Percentiles rank a stretch among this genome's conserved stretches.
Evolutionary conservation across 2,113 vertebrate genomes (phyloP).

Genomic region (Nycticebus coucang): DNA sequence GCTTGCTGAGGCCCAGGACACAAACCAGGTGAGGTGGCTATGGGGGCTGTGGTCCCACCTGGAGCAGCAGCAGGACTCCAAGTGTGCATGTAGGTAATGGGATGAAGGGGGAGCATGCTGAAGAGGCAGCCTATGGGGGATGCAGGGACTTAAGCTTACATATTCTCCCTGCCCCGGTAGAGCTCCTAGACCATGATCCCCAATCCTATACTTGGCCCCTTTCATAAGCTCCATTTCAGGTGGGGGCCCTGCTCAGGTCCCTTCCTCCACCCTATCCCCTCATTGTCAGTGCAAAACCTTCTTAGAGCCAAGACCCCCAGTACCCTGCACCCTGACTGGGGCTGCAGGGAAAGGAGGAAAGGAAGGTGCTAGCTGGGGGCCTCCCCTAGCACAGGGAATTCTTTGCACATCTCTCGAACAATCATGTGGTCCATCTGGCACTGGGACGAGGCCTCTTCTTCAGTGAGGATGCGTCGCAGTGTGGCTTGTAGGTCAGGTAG

Average conservation of each 20-base stretch:
- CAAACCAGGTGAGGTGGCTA: not conserved
- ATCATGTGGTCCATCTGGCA: slow-evolving; percentile 98
- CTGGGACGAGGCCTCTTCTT: slow-evolving; percentile 90
- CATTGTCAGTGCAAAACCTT: slow-evolving; percentile 54
- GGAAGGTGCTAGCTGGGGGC: slow-evolving; percentile 82
- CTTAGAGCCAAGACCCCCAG: slow-evolving; percentile 39
- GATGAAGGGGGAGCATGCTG: slow-evolving; percentile 45
- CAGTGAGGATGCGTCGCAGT: slow-evolving; percentile 93
- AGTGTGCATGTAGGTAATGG: not conserved
- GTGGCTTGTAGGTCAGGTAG: slow-evolving; percentile 91
- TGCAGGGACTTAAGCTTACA: slow-evolving; percentile 32
- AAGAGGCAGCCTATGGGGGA: slow-evolving; percentile 62
- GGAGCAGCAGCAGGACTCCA: slow-evolving; percentile 52
- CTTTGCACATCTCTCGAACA: slow-evolving; percentile 94
- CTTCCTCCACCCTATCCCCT: slow-evolving; percentile 7
- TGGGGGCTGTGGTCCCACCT: slow-evolving; percentile 39
- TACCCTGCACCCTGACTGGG: slow-evolving; percentile 43
- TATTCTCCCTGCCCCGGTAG: not conserved
- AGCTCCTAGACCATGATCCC: slow-evolving; percentile 64
- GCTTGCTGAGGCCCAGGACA: slow-evolving; percentile 46
- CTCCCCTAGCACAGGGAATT: slow-evolving; percentile 92
- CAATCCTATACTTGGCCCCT: slow-evolving; percentile 63
- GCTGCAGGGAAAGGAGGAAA: slow-evolving; percentile 51
- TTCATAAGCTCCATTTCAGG: not conserved
- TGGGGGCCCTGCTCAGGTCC: slow-evolving; percentile 30